A percentile compares a stretch with the other conserved stretches of the same genome.
Conservation (phyloP, 2,113 vertebrate species). For the Ovis aries region DNA sequence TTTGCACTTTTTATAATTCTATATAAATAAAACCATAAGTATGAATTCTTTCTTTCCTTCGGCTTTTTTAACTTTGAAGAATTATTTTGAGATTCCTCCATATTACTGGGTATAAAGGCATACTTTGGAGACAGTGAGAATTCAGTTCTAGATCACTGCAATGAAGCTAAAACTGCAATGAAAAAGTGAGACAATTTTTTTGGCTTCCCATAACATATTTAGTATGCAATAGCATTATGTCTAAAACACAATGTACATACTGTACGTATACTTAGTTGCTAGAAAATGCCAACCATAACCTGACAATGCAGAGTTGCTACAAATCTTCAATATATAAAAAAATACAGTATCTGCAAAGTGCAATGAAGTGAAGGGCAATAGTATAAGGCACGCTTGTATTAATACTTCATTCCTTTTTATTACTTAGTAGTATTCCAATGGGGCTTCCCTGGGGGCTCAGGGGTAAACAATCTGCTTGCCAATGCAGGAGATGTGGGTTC, state of each 20-base stretch:
- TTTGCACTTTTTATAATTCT: background rate
- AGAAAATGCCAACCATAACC: background rate
- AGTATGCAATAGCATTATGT: background rate
- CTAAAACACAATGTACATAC: background rate
- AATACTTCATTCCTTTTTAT: background rate
- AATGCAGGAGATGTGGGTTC: background rate
- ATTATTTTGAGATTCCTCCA: background rate
- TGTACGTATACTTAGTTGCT: background rate
- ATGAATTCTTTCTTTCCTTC: background rate
- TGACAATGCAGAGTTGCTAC: background rate
- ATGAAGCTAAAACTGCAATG: background rate
- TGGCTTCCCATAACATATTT: background rate
- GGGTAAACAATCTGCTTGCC: background rate
- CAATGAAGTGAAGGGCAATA: background rate
- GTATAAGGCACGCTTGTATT: background rate
- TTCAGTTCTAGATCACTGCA: background rate
- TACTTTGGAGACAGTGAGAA: background rate
- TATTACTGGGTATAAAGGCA: background rate
- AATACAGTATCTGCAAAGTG: background rate
- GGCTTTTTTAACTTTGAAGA: background rate
- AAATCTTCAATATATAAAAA: background rate
- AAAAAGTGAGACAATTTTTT: background rate
- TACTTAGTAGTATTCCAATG: background rate
- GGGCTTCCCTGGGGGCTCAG: background rate
- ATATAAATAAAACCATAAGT: background rate